A percentile compares a stretch with the other conserved stretches of the same genome.
phyloP scores from a whole-genome alignment of 2,888 invertebrate species.

The Dinocampus coccinellae region DNA sequence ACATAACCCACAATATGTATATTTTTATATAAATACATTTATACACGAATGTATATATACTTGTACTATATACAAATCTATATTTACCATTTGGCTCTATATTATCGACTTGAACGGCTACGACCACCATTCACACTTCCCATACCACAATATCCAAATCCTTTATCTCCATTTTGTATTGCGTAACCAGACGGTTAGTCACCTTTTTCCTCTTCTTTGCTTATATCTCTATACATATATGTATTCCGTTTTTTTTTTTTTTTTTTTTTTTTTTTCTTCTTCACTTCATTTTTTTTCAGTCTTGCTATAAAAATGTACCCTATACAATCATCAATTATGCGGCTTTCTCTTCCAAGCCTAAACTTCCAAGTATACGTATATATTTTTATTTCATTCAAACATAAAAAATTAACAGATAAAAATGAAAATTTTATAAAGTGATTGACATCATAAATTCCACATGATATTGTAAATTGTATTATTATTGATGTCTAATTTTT shows the following conservation, averaged over 20 bases:
- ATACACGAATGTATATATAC: neutral
- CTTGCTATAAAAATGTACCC: neutral
- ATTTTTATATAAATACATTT: neutral
- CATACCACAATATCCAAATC: slow-evolving; percentile 6
- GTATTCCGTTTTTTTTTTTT: neutral
- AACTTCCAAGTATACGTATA: neutral
- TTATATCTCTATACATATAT: neutral
- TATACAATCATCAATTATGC: neutral
- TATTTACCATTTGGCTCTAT: slow-evolving; percentile 16
- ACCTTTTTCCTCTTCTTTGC: slow-evolving; percentile 17
- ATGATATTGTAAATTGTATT: too few relatives aligned
- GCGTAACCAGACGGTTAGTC: slow-evolving; percentile 25
- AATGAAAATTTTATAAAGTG: too few relatives aligned
- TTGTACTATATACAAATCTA: neutral
- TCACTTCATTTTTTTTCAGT: neutral
- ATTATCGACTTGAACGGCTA: slow-evolving; percentile 21
- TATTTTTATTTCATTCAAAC: neutral
- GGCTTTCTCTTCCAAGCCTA: slow-evolving; percentile 1
- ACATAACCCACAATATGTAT: neutral
- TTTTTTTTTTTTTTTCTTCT: neutral
- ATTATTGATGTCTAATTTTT: neutral
- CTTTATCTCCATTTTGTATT: slow-evolving; percentile 4
- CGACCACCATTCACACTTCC: slow-evolving; percentile 6
- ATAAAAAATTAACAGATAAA: neutral
- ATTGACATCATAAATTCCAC: too few relatives aligned